Conservation (phyloP, 2,797 vertebrate species). For the Aulostomus chinensis region DNA sequence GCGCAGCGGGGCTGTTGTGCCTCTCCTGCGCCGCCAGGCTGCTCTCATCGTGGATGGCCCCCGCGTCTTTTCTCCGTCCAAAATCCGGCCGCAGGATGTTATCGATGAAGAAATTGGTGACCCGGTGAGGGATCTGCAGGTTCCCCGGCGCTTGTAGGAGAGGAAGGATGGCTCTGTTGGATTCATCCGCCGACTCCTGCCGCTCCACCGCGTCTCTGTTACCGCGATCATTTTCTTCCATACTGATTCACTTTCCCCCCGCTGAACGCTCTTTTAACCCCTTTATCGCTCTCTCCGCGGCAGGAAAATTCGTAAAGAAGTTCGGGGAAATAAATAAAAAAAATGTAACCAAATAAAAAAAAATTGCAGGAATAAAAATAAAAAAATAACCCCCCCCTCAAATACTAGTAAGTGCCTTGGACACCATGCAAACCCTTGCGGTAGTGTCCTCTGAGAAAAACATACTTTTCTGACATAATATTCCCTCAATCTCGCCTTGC, state of each 20-base stretch:
- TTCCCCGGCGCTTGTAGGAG: constrained; percentile 86
- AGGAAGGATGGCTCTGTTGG: constrained; percentile 84
- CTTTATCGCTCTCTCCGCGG: constrained; percentile 75
- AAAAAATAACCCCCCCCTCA: constrained; percentile 63
- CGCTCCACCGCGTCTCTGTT: constrained; percentile 84
- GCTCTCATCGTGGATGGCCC: constrained; percentile 74
- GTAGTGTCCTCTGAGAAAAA: constrained; percentile 79
- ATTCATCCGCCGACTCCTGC: constrained; percentile 83
- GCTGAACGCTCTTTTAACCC: constrained; percentile 80
- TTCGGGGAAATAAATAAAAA: constrained; percentile 29
- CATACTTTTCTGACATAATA: constrained; percentile 81
- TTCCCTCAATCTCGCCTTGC: constrained; percentile 67
- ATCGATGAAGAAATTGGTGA: constrained; percentile 99
- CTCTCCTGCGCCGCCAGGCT: constrained; percentile 72
- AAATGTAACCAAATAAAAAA: constrained; percentile 11
- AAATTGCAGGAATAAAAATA: constrained; percentile 38
- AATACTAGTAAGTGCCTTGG: constrained; percentile 63
- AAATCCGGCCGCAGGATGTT: constrained; percentile 96
- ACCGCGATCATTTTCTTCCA: constrained; percentile 92
- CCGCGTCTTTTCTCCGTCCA: constrained; percentile 88
- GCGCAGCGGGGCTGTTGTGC: constrained; percentile 75
- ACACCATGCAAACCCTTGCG: constrained; percentile 76
- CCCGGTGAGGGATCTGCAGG: constrained; percentile 88
- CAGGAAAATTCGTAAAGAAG: constrained; percentile 62
- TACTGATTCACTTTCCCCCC: constrained; percentile 82